Conservation (phyloP, 2,113 vertebrate genomes). For the Xiphorhynchus elegans region DNA sequence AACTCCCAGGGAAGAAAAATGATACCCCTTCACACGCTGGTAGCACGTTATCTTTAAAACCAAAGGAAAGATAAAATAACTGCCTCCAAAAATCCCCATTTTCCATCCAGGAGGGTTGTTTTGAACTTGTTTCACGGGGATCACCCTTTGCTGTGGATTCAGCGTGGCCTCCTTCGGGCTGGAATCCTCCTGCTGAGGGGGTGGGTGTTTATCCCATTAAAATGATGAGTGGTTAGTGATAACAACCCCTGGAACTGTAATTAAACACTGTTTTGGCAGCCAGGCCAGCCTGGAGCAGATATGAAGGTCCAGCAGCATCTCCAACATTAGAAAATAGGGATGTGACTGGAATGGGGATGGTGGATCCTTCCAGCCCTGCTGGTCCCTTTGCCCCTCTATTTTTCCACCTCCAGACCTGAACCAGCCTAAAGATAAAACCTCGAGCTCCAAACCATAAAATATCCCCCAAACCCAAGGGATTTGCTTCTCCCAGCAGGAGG, state of each 20-base stretch:
- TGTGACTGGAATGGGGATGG: neutral
- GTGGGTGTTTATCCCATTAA: neutral
- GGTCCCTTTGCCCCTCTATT: neutral
- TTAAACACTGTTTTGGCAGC: neutral
- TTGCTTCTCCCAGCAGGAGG: neutral
- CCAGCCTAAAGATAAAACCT: neutral
- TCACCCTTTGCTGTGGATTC: neutral
- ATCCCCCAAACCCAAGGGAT: accelerated
- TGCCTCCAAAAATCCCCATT: neutral
- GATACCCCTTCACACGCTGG: neutral
- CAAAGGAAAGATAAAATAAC: neutral
- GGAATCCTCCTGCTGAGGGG: neutral
- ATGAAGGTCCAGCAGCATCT: neutral
- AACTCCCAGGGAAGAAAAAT: neutral
- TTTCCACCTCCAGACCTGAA: neutral
- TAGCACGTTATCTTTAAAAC: neutral
- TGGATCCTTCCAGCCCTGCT: neutral
- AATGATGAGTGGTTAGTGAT: neutral
- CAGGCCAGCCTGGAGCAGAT: neutral
- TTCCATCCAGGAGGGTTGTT: neutral
- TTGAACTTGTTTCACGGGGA: neutral
- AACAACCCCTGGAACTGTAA: neutral
- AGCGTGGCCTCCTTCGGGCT: neutral
- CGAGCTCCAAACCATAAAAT: neutral
- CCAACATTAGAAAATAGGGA: accelerated